A percentile compares a stretch with the other conserved stretches of the same genome.
Conservation (phyloP, 2,113 vertebrate genomes). For the Nettapus auritus region DNA sequence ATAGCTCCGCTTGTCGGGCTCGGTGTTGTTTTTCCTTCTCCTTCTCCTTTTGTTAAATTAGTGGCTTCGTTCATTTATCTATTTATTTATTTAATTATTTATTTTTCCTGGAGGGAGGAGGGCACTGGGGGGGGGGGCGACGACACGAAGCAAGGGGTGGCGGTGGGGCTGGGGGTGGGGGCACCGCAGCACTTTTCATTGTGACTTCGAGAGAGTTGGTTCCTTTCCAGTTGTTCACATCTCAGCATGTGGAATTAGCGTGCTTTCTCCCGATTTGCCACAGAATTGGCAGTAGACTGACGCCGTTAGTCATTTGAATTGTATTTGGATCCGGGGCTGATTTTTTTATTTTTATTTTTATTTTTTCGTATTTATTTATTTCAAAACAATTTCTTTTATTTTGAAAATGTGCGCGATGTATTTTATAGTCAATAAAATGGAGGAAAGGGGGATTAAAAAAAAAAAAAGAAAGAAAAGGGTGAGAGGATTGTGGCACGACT, state of each 20-base stretch:
- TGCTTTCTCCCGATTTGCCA: constrained; percentile 47
- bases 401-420: neutral
- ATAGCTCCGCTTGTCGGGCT: neutral
- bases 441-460: neutral
- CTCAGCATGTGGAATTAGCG: constrained; percentile 51
- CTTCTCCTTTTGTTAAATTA: constrained; percentile 34
- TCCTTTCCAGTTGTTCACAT: constrained; percentile 69
- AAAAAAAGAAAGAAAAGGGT: neutral
- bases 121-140: neutral
- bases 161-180: constrained; percentile 34
- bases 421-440: constrained; percentile 30
- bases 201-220: constrained; percentile 65
- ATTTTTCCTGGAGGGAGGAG: neutral
- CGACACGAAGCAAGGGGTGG: neutral
- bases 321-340: constrained; percentile 15
- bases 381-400: constrained; percentile 8
- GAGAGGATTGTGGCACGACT: neutral
- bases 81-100: neutral
- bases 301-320: constrained; percentile 40
- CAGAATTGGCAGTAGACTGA: constrained; percentile 50
- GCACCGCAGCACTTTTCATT: constrained; percentile 40
- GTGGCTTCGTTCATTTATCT: neutral
- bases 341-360: neutral
- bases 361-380: neutral
- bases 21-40: neutral